Evolutionary conservation across 2,113 vertebrate genomes (phyloP), one percentile per base, ranked within the genome.

Genomic region (Salvator merianae): DNA sequence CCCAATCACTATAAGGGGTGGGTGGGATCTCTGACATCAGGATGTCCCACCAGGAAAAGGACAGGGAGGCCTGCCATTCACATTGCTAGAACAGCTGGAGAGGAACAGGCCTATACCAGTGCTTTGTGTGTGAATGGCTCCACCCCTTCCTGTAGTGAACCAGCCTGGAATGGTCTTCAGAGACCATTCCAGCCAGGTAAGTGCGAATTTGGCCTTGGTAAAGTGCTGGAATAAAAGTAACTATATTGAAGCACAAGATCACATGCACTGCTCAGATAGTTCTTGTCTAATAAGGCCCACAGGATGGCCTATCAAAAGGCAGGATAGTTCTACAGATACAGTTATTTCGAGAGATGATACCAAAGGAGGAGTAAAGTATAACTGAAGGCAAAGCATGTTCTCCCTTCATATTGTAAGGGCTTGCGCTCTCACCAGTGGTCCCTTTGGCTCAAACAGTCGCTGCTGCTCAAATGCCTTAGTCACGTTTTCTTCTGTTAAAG

Each of bases 381-480:
- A 68, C 26, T 30, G 63, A 69, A 55, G 32, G 10, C 26, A 76
- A 28, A 16, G 6, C 9, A 5, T 40, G 4, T 28, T 50, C 55
- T 36, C 30, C 47, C 68, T 36, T 30, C n/a, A 62, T 50, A 79
- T 38, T 36, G 22, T 72, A 74, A 20, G 0, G 1, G 74, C 68
- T 77, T 47, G 50, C 78, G 73, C 88, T 95, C 96, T 95, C 87
- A 99, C 98, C 98, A 99, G 84, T 2, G 99, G 99, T 14, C 99
- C 99, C 16, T 5, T 94, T 0, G 97, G 97, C 82, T 99, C 97
- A 38, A 97, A 96, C 2, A 75, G 79, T 76, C 98, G 97, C 89
- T 98, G 98, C 43, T 95, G 92, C 24, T 84, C 40, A 89, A 99
- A 99, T 0, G 97, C 97, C 83, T 93, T 86, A 0, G 95, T 96